Percentiles rank a stretch among this genome's conserved stretches.
These are phyloP conservation scores for Crioceris asparagi DNA, from an alignment of 2,888 invertebrate species.

Conservation along the genomic window DNA sequence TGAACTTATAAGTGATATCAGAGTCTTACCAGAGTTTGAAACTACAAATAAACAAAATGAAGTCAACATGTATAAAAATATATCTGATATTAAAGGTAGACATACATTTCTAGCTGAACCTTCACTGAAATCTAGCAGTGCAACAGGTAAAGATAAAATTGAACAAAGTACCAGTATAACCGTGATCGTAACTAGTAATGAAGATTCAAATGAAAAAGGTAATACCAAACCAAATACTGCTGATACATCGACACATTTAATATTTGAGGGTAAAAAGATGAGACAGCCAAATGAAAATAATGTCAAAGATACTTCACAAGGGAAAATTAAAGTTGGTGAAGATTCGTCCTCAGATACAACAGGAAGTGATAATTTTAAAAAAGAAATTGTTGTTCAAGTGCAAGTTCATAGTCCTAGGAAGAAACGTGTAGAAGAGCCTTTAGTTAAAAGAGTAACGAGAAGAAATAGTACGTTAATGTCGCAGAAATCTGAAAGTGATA, in stretches of 20 bases:
- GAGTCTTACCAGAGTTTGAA: no score
- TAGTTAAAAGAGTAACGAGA: conserved; percentile 10
- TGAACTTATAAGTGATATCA: no score
- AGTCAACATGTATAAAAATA: no score
- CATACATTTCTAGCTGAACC: no score
- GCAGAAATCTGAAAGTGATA: no score
- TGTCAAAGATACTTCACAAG: neutral
- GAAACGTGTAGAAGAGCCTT: conserved; percentile 4
- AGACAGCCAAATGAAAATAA: neutral
- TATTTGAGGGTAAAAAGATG: neutral
- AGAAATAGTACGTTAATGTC: conserved; percentile 8
- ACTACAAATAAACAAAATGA: no score
- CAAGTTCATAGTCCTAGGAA: conserved; percentile 10
- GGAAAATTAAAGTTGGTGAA: neutral
- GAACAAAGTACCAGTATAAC: neutral
- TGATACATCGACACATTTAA: no score
- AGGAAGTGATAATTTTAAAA: conserved; percentile 9
- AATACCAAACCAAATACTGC: neutral
- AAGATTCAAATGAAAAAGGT: neutral
- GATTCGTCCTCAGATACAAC: conserved; percentile 11
- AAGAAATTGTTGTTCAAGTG: conserved; percentile 13
- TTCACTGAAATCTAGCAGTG: no score
- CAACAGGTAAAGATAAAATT: neutral
- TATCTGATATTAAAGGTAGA: no score
- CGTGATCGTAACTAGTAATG: neutral